A percentile compares a stretch with the other conserved stretches of the same genome.
phyloP scores from a whole-genome alignment of 2,113 vertebrate genomes.

The Solenodon paradoxus region DNA sequence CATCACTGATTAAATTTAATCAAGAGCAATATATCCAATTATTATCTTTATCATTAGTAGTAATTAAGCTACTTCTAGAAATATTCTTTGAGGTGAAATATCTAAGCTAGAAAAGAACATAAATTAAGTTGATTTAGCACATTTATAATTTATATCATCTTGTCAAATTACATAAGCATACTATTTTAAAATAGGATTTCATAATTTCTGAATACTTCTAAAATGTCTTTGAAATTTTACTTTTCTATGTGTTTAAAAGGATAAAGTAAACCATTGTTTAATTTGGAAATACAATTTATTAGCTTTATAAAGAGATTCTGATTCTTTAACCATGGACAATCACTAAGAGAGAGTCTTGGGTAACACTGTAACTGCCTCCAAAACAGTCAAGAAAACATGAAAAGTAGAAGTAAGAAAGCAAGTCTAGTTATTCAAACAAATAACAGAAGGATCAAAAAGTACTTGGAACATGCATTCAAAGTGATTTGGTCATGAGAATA shows the following conservation, averaged over 20 bases:
- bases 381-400: neutral
- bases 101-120: neutral
- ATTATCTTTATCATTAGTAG: neutral
- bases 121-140: neutral
- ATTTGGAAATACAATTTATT: neutral
- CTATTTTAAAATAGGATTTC: neutral
- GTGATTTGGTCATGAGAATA: neutral
- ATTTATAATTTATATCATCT: neutral
- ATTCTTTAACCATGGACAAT: neutral
- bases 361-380: neutral
- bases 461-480: neutral
- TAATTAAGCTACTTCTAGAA: neutral
- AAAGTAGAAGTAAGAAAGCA: neutral
- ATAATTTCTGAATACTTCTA: neutral
- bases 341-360: neutral
- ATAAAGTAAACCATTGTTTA: neutral
- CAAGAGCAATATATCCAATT: constrained; percentile 48
- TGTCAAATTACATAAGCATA: neutral
- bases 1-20: constrained; percentile 69
- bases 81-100: constrained; percentile 8
- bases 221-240: neutral
- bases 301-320: neutral
- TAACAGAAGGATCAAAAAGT: neutral
- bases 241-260: neutral
- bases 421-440: neutral